phyloP scores from a whole-genome alignment of 2,888 invertebrate genomes.

The Scaptodrosophila latifasciaeformis region DNA sequence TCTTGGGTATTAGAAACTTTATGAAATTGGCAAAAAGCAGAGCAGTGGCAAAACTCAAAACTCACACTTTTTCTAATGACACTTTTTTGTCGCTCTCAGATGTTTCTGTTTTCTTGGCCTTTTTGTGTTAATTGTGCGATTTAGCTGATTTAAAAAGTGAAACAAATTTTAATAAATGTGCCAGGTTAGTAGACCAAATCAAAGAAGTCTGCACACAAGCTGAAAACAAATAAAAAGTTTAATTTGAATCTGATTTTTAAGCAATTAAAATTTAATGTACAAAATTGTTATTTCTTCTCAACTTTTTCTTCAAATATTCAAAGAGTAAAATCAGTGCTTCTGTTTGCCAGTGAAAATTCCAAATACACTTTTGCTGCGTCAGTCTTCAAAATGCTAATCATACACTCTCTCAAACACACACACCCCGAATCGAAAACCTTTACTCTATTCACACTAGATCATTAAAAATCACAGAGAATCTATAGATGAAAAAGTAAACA shows the following conservation, averaged over 20 bases:
- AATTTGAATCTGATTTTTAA: slow-evolving; percentile 19
- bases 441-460: too few relatives aligned
- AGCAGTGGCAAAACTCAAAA: background rate
- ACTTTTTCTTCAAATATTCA: background rate
- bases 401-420: background rate
- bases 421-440: too few relatives aligned
- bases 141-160: slow-evolving; percentile 59
- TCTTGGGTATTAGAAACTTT: too few relatives aligned
- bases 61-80: slow-evolving; percentile 55
- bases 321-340: slow-evolving; percentile 56
- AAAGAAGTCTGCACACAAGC: slow-evolving; percentile 41
- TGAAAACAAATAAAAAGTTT: slow-evolving; percentile 17
- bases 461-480: too few relatives aligned
- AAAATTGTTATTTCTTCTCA: too few relatives aligned
- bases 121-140: slow-evolving; percentile 52
- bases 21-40: slow-evolving; percentile 12
- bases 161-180: slow-evolving; percentile 61
- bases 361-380: slow-evolving; percentile 58
- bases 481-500: too few relatives aligned
- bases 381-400: too few relatives aligned
- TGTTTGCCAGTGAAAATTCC: slow-evolving; percentile 46
- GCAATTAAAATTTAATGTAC: too few relatives aligned
- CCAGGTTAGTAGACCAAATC: slow-evolving; percentile 54
- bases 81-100: slow-evolving; percentile 39
- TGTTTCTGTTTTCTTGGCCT: slow-evolving; percentile 23